Percentiles rank a stretch among this genome's conserved stretches.
These are phyloP conservation scores for Ichneumoninae sp. DNA, from an alignment of 2,888 invertebrate species.

Conservation along the genomic window DNA sequence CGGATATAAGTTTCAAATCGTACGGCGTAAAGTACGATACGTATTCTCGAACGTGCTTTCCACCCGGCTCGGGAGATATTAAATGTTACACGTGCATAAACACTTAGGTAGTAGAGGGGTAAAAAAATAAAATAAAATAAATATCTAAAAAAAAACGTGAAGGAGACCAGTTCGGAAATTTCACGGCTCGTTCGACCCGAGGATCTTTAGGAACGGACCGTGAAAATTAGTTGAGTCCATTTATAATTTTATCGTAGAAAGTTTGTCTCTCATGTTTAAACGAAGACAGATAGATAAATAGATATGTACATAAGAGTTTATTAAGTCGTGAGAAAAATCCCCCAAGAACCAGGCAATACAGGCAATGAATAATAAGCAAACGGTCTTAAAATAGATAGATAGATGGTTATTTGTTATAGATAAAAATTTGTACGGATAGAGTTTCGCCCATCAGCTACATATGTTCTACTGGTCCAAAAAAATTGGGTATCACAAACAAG, in stretches of 20 bases:
- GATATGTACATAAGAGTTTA: no score
- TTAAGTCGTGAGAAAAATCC: no score
- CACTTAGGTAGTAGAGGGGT: conserved; percentile 65
- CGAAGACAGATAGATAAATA: not conserved
- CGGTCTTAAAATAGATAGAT: not conserved
- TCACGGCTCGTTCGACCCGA: conserved; percentile 13
- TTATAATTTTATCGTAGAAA: not conserved
- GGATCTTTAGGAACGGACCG: conserved; percentile 44
- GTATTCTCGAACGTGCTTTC: conserved; percentile 28
- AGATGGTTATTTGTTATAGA: no score
- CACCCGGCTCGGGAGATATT: conserved; percentile 52
- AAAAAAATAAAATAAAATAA: no score
- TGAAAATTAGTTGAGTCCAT: conserved; percentile 54
- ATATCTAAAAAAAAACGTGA: not conserved
- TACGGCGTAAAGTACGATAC: not conserved
- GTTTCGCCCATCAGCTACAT: no score
- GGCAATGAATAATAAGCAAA: no score
- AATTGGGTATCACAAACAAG: no score
- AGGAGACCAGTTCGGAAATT: conserved; percentile 20
- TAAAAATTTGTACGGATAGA: no score
- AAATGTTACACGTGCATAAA: conserved; percentile 69
- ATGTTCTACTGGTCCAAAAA: no score
- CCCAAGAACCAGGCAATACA: no score
- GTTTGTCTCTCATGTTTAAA: not conserved
- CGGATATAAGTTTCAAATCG: not conserved